Conservation (phyloP, 2,113 vertebrate species). For the Cyanistes caeruleus region DNA sequence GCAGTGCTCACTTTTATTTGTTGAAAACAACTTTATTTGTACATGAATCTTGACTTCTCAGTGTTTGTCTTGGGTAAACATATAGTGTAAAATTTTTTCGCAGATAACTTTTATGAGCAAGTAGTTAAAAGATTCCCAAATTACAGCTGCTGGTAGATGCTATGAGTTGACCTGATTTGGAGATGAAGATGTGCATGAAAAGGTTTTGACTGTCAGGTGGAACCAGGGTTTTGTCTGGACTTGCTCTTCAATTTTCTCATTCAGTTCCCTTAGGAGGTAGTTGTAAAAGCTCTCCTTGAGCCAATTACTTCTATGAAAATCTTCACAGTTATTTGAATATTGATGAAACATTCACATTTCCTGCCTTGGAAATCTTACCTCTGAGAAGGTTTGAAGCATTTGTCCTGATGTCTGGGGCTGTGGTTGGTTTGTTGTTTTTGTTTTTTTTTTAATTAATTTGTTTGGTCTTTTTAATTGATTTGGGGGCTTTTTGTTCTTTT, state of each 20-base stretch:
- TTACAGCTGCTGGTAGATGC: conserved; percentile 81
- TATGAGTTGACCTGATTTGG: conserved; percentile 81
- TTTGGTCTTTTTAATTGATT: not conserved
- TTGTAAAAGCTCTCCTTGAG: not conserved
- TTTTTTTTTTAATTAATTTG: not conserved
- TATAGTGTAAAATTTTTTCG: not conserved
- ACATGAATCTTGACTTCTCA: not conserved
- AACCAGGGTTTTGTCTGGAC: not conserved
- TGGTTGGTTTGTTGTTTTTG: not conserved
- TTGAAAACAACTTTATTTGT: not conserved
- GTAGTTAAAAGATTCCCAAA: conserved; percentile 82
- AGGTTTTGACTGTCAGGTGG: conserved; percentile 86
- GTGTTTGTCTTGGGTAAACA: not conserved
- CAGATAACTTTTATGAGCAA: conserved; percentile 82
- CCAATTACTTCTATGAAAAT: not conserved
- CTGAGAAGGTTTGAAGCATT: not conserved
- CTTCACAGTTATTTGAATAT: not conserved
- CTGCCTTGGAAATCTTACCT: not conserved
- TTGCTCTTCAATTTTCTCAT: not conserved
- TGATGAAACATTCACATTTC: not conserved
- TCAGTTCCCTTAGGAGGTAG: not conserved
- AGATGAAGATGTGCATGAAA: conserved; percentile 80
- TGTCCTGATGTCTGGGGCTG: not conserved
- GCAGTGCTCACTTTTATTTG: not conserved
- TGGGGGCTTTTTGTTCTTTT: not conserved